Evolutionary conservation across 92 coral and sea anemone species (phyloP).

Genomic region (Hydrozoanthus gracilis): DNA sequence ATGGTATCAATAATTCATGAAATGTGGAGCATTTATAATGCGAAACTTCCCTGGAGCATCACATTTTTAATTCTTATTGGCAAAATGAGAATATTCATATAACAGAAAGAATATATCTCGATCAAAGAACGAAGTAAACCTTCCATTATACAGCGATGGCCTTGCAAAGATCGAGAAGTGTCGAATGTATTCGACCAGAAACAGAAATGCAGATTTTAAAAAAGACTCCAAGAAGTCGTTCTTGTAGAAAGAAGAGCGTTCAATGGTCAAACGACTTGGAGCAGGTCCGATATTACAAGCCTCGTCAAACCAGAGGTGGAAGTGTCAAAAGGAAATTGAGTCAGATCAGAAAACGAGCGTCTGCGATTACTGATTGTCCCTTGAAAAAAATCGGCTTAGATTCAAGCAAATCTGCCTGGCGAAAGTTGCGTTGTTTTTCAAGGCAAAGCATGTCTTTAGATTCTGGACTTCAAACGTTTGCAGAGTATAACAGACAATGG

Average conservation of each 20-base stretch:
- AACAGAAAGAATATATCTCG: not conserved
- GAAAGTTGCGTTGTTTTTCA: slow-evolving; percentile 33
- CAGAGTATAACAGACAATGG: slow-evolving; percentile 82
- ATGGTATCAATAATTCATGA: not conserved
- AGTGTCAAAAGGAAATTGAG: slow-evolving; percentile 68
- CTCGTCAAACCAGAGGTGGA: slow-evolving; percentile 71
- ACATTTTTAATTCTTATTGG: not conserved
- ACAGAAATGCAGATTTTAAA: slow-evolving; percentile 8
- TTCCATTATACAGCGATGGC: not conserved
- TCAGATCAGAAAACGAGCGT: slow-evolving; percentile 71
- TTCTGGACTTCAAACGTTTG: slow-evolving; percentile 68
- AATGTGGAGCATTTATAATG: not conserved
- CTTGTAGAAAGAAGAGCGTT: slow-evolving; percentile 82
- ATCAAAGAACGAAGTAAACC: not conserved
- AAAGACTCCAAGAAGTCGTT: slow-evolving; percentile 55
- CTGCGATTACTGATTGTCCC: slow-evolving; percentile 61
- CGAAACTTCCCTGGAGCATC: not conserved
- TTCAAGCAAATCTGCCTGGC: slow-evolving; percentile 39
- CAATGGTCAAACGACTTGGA: slow-evolving; percentile 84
- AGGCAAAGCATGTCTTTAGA: slow-evolving; percentile 68
- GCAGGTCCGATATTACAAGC: slow-evolving; percentile 77
- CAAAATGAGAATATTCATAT: not conserved
- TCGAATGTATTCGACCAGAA: slow-evolving; percentile 34
- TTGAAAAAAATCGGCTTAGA: slow-evolving; percentile 24
- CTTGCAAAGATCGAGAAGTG: slow-evolving; percentile 32